These are phyloP conservation scores for Cotesia chilonis DNA, from an alignment of 1,140 invertebrate genomes.

Conservation along the genomic window DNA sequence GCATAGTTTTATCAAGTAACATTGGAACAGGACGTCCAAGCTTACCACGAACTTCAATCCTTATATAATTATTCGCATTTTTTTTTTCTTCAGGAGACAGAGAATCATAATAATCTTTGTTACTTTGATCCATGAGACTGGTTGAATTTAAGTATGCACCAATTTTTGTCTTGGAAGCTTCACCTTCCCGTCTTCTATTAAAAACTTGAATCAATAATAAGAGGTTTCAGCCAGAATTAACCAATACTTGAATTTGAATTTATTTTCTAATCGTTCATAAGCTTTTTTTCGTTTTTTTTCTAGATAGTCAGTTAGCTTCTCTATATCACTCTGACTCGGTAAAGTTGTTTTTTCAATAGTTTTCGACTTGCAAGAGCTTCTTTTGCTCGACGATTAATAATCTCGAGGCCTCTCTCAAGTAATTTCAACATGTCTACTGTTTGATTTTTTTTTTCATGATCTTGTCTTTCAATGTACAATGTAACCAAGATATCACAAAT, in stretches of 20 bases:
- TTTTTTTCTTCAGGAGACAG: constrained; percentile 15
- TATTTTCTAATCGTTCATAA: neutral
- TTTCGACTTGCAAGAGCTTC: neutral
- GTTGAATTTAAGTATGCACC: constrained; percentile 14
- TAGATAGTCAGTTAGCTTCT: neutral
- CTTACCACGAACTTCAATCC: constrained; percentile 26
- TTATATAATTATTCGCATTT: constrained; percentile 17
- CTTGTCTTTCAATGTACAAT: constrained; percentile 11
- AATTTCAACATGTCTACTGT: constrained; percentile 8
- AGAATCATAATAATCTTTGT: constrained; percentile 26
- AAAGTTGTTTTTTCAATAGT: constrained; percentile 1
- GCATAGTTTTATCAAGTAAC: neutral
- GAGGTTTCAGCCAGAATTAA: constrained; percentile 11
- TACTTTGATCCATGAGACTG: constrained; percentile 1
- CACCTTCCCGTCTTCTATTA: constrained; percentile 28
- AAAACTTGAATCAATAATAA: constrained; percentile 23
- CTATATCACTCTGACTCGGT: neutral
- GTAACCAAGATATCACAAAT: neutral
- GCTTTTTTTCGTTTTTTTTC: constrained; percentile 2
- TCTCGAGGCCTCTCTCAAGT: neutral
- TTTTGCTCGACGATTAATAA: constrained; percentile 15
- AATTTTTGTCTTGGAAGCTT: constrained; percentile 17
- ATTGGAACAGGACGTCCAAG: constrained; percentile 11
- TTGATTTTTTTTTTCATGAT: constrained; percentile 4
- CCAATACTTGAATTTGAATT: constrained; percentile 15